Percentiles rank a stretch among this genome's conserved stretches.
phyloP scores from a whole-genome alignment of 1,140 invertebrate genomes.

The Heterodera schachtii region DNA sequence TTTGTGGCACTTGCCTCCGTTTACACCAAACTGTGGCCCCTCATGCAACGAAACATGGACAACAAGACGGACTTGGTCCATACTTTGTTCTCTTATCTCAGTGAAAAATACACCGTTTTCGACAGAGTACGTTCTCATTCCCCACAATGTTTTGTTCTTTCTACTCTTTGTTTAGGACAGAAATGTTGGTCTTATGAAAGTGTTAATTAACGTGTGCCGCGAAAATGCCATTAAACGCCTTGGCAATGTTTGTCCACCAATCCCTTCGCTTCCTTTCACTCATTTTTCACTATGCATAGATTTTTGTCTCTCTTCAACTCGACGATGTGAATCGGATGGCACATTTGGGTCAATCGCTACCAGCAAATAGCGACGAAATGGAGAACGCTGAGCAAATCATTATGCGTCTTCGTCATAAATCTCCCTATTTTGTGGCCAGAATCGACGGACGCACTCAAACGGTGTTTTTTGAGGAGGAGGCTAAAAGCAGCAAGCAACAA shows the following conservation, averaged over 20 bases:
- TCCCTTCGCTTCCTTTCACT: background rate
- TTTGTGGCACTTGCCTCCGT: conserved; percentile 14
- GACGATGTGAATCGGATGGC: conserved; percentile 36
- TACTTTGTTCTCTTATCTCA: conserved; percentile 24
- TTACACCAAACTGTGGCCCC: conserved; percentile 21
- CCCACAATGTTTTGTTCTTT: background rate
- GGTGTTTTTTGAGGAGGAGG: conserved; percentile 29
- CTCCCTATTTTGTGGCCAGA: conserved; percentile 10
- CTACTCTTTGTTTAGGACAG: conserved; percentile 31
- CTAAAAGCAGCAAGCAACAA: background rate
- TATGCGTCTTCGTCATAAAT: conserved; percentile 26
- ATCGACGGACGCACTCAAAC: conserved; percentile 40
- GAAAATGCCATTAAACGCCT: conserved; percentile 44
- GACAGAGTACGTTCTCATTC: conserved; percentile 19
- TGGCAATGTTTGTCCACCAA: conserved; percentile 27
- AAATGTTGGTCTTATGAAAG: conserved; percentile 43
- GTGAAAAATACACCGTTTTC: conserved; percentile 21
- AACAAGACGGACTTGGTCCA: conserved; percentile 21
- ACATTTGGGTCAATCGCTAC: conserved; percentile 5
- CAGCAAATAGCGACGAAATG: background rate
- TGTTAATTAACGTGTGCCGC: conserved; percentile 26
- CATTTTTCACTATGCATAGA: conserved; percentile 17
- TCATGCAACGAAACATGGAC: conserved; percentile 25
- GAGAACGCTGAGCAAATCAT: conserved; percentile 23
- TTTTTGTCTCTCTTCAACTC: conserved; percentile 40